Evolutionary conservation across 2,113 vertebrate genomes (phyloP), one percentile per base, ranked within the genome.

Genomic region (Cyphomyrus discorhynchus): DNA sequence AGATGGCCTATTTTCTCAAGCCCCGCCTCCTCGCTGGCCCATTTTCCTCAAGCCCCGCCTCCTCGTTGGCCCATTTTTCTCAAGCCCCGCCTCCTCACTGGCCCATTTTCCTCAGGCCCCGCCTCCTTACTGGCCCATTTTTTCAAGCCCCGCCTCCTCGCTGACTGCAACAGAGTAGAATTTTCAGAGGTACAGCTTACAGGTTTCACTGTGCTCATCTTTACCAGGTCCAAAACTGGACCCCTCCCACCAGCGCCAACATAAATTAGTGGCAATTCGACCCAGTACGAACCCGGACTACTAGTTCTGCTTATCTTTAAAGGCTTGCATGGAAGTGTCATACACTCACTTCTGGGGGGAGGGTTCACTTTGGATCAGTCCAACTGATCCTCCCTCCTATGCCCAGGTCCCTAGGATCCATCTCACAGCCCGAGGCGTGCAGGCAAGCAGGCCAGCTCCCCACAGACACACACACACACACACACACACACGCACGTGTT

Each of bases 261-360:
- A 49, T 45, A 24, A 46, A 62, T 52, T n/a, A 88, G 62, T 17
- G 9, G 62, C 15, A 11, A 3, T 17, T 53, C 24, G 49, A 50
- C 49, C 47, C 49, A 86, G n/a, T 49, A 6, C 13, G 31, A 7
- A 17, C 17, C 15, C 4, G 21, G 46, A 45, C 35, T 87, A 50
- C 46, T 27, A 17, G 19, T 89, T 82, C 88, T 62, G 27, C 42
- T 88, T 88, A 46, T 46, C 11, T 80, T 91, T 52, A 90, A 90
- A 88, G 47, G 52, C 93, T 90, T 92, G 74, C 58, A 45, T 88
- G 90, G 91, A 91, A 42, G 90, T 70, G 62, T 27, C 62, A 70
- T 70, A 70, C n/a, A 31, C n/a, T 70, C 27, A 70, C 1, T 70
- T 27, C 46, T 89, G 91, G 83, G 86, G 86, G 89, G 86, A 35